Percentiles rank a stretch among this genome's conserved stretches.
Conservation (phyloP, 2,797 vertebrate species). For the Anguilla obscura region DNA sequence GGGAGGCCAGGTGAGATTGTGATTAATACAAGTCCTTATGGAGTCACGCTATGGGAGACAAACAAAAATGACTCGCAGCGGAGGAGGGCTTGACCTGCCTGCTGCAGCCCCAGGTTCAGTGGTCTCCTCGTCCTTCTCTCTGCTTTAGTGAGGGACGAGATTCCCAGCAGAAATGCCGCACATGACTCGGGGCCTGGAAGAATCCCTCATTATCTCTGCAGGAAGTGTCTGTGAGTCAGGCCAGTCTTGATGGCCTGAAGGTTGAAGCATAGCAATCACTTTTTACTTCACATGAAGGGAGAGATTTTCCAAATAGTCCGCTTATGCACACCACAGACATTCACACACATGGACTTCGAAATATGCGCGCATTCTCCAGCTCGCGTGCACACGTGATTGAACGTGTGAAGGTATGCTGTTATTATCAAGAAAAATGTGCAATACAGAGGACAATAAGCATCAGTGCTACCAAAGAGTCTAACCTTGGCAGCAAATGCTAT, state of each 20-base stretch:
- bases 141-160: background rate
- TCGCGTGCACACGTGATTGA: background rate
- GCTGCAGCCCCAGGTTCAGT: background rate
- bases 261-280: background rate
- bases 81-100: background rate
- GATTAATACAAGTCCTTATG: slow-evolving; percentile 21
- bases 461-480: background rate
- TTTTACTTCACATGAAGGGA: background rate
- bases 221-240: background rate
- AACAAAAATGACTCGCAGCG: background rate
- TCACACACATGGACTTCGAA: background rate
- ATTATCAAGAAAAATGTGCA: background rate
- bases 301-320: background rate
- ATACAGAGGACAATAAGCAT: background rate
- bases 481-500: slow-evolving; percentile 1
- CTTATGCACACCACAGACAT: background rate
- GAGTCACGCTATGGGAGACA: background rate
- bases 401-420: background rate
- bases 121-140: background rate
- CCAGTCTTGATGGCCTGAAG: background rate
- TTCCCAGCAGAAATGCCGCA: background rate
- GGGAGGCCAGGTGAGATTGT: slow-evolving; percentile 17
- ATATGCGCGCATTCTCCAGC: background rate
- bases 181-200: background rate
- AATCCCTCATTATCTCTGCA: background rate